Conservation (phyloP, 2,888 invertebrate species). For the Apodemia mormo region DNA sequence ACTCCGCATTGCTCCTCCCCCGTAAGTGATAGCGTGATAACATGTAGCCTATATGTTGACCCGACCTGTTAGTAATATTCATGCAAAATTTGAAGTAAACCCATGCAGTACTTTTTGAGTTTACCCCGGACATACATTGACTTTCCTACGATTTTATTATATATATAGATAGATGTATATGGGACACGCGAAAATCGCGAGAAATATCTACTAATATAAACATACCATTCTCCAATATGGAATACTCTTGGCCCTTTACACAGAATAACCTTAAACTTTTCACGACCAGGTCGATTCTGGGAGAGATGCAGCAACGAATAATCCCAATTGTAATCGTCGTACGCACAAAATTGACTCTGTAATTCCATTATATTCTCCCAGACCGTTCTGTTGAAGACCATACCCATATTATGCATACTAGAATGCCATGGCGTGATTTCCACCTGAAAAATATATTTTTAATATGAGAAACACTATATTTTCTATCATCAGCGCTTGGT, state of each 20-base stretch:
- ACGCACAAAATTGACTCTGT: slow-evolving; percentile 93
- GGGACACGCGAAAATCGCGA: not conserved
- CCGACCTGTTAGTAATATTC: too few relatives aligned
- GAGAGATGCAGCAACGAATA: slow-evolving; percentile 97
- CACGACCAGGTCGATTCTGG: slow-evolving; percentile 87
- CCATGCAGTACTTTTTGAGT: too few relatives aligned
- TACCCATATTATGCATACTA: slow-evolving; percentile 99
- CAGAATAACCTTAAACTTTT: slow-evolving; percentile 92
- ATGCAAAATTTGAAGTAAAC: too few relatives aligned
- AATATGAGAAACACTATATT: too few relatives aligned
- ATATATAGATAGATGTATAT: not conserved
- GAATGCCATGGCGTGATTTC: slow-evolving; percentile 97
- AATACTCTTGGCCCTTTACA: slow-evolving; percentile 97
- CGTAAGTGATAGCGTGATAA: too few relatives aligned
- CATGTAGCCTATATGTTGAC: too few relatives aligned
- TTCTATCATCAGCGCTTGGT: too few relatives aligned
- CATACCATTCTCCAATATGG: slow-evolving; percentile 99
- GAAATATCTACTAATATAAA: slow-evolving; percentile 27
- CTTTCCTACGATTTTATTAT: too few relatives aligned
- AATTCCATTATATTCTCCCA: slow-evolving; percentile 93
- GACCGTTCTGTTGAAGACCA: slow-evolving; percentile 94
- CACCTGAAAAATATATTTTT: slow-evolving; percentile 81
- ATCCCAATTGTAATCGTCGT: slow-evolving; percentile 99
- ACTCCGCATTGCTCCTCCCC: too few relatives aligned
- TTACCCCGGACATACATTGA: too few relatives aligned